These are phyloP conservation scores for Junonia oenone DNA, from an alignment of 2,888 invertebrate species.

Conservation along the genomic window DNA sequence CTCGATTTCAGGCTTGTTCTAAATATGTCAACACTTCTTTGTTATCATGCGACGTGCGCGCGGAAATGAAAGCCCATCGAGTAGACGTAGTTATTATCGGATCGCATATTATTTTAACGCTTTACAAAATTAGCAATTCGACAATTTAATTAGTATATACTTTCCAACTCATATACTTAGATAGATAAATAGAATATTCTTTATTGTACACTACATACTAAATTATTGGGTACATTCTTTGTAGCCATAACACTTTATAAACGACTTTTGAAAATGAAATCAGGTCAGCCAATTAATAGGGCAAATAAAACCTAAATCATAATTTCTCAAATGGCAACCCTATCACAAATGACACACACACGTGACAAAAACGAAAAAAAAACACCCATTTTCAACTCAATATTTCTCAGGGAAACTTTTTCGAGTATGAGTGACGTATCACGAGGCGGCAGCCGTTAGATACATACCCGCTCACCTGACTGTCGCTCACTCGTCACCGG, in stretches of 20 bases:
- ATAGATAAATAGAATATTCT: no score
- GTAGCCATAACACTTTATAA: no score
- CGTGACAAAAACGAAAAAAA: constrained; percentile 6
- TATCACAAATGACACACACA: constrained; percentile 2
- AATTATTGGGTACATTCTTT: no score
- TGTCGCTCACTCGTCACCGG: constrained; percentile 52
- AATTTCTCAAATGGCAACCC: no score
- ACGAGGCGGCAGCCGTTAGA: constrained; percentile 50
- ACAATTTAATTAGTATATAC: constrained; percentile 5
- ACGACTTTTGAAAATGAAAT: neutral
- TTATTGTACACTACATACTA: no score
- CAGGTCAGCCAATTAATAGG: no score
- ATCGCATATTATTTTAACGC: constrained; percentile 61
- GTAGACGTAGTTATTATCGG: constrained; percentile 67
- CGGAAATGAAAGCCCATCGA: constrained; percentile 77
- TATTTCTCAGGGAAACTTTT: constrained; percentile 52
- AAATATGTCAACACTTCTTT: constrained; percentile 78
- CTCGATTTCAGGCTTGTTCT: constrained; percentile 79
- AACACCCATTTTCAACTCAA: constrained; percentile 23
- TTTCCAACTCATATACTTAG: neutral
- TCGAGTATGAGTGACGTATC: constrained; percentile 65
- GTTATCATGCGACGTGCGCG: constrained; percentile 70
- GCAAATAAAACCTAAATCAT: no score
- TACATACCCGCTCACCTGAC: constrained; percentile 51
- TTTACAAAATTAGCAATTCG: constrained; percentile 12